Evolutionary conservation across 2,888 invertebrate genomes (phyloP).

Genomic region (Cheilosia pagana): DNA sequence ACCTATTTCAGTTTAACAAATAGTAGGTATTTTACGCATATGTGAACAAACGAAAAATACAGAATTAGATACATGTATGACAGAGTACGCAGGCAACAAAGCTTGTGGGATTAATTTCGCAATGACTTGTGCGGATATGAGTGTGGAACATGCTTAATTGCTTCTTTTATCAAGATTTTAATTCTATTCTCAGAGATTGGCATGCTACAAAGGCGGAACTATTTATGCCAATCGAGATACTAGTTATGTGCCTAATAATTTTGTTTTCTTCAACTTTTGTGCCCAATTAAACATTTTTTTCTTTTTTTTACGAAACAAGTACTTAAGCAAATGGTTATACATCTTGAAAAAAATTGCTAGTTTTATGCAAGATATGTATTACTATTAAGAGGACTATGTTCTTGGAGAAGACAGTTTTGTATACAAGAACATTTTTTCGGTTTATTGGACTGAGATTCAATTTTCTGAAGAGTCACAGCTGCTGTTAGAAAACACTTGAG

Average conservation of each 20-base stretch:
- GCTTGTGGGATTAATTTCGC: slow-evolving; percentile 22
- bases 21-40: not conserved
- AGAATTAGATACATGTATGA: not conserved
- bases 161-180: slow-evolving; percentile 27
- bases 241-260: not conserved
- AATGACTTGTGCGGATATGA: slow-evolving; percentile 25
- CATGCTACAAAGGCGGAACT: slow-evolving; percentile 8
- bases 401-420: too few relatives aligned
- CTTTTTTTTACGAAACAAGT: not conserved
- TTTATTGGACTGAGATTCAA: too few relatives aligned
- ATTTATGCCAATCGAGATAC: not conserved
- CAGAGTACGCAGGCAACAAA: not conserved
- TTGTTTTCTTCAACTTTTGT: not conserved
- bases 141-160: slow-evolving; percentile 34
- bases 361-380: too few relatives aligned
- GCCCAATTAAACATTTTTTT: not conserved
- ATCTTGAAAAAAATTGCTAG: too few relatives aligned
- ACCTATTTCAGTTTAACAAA: not conserved
- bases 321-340: too few relatives aligned
- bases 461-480: too few relatives aligned
- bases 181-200: slow-evolving; percentile 9
- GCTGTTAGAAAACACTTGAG: too few relatives aligned
- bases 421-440: too few relatives aligned
- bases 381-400: too few relatives aligned
- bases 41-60: not conserved